Evolutionary conservation across 2,888 invertebrate species (phyloP).

Genomic region (Thera britannica): DNA sequence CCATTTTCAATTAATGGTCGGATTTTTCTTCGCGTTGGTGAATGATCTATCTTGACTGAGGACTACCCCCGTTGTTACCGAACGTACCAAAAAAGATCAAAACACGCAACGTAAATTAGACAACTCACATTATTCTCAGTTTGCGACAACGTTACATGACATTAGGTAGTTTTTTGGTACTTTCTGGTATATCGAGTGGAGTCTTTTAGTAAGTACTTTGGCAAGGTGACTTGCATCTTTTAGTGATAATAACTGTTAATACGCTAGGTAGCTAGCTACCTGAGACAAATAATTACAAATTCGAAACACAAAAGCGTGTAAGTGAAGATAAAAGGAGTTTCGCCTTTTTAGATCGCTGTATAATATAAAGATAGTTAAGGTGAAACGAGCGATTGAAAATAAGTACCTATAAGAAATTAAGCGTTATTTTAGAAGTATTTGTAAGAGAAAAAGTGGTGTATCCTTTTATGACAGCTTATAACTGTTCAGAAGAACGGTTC

Average conservation of each 20-base stretch:
- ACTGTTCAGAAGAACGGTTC: background rate
- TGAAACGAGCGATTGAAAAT: constrained; percentile 23
- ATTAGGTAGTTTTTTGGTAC: constrained; percentile 4
- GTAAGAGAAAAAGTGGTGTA: constrained; percentile 21
- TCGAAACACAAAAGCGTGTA: constrained; percentile 28
- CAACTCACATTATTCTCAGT: constrained; percentile 12
- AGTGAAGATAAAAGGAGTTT: constrained; percentile 25
- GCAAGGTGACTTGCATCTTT: constrained; percentile 24
- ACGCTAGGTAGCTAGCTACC: constrained; percentile 46
- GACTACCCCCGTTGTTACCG: constrained; percentile 5
- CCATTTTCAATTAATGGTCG: constrained; percentile 40
- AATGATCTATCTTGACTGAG: background rate
- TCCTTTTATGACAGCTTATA: constrained; percentile 11
- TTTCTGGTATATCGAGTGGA: constrained; percentile 16
- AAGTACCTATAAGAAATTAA: constrained; percentile 1
- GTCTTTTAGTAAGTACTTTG: constrained; percentile 18
- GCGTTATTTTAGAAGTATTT: constrained; percentile 18
- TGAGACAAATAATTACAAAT: constrained; percentile 41
- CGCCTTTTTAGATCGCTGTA: constrained; percentile 38
- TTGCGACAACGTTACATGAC: constrained; percentile 17
- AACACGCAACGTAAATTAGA: constrained; percentile 11
- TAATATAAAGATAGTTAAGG: constrained; percentile 31
- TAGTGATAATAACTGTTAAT: constrained; percentile 36
- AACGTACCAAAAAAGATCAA: constrained; percentile 6
- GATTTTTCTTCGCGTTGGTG: constrained; percentile 30